These are phyloP conservation scores for Chelmon rostratus DNA, from an alignment of 2,797 vertebrate species.

Conservation along the genomic window DNA sequence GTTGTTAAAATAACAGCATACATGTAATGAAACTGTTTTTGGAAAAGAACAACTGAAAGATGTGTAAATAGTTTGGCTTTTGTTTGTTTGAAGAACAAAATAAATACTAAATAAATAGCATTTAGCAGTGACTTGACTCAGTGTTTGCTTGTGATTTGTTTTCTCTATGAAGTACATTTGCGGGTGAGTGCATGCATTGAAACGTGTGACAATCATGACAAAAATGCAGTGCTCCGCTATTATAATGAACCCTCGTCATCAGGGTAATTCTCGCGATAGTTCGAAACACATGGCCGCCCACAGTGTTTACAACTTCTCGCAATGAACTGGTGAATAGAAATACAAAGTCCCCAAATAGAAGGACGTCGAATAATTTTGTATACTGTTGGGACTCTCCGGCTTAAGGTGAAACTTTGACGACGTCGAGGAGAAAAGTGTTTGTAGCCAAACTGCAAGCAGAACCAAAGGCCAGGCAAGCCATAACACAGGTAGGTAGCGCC, in stretches of 20 bases:
- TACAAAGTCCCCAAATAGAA: conserved; percentile 9
- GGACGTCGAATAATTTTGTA: neutral
- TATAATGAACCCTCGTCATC: neutral
- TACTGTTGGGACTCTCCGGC: neutral
- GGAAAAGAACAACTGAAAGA: conserved; percentile 79
- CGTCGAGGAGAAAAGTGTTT: neutral
- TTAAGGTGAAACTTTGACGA: neutral
- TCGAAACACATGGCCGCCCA: conserved; percentile 74
- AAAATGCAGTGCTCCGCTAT: neutral
- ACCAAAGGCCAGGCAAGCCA: conserved; percentile 43
- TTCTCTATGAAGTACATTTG: neutral
- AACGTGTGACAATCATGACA: too few species aligned
- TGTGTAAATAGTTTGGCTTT: conserved; percentile 87
- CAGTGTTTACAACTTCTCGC: conserved; percentile 73
- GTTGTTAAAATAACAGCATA: conserved; percentile 77
- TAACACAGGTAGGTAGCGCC: conserved; percentile 65
- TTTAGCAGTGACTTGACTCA: conserved; percentile 60
- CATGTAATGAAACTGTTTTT: conserved; percentile 65
- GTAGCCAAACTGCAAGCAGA: neutral
- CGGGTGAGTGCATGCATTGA: neutral
- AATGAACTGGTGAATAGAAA: conserved; percentile 50
- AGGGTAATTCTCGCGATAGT: conserved; percentile 78
- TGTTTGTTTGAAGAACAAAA: conserved; percentile 86
- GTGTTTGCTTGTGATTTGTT: neutral
- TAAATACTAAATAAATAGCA: conserved; percentile 85